These are phyloP conservation scores for Notocelia uddmanniana DNA, from an alignment of 2,888 invertebrate species.

Conservation along the genomic window DNA sequence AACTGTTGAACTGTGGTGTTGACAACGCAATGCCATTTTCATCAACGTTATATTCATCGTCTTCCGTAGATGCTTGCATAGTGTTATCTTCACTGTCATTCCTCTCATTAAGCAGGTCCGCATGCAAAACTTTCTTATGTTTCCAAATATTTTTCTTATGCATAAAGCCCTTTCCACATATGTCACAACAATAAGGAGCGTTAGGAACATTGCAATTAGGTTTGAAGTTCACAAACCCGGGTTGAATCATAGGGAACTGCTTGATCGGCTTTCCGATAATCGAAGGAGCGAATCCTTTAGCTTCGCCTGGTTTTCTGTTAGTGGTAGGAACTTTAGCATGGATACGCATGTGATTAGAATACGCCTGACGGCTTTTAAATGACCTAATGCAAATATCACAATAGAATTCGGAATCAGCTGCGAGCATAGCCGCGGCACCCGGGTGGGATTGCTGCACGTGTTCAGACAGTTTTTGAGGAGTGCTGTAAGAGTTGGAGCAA, in stretches of 20 bases:
- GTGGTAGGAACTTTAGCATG: slow-evolving; percentile 83
- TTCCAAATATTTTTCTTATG: slow-evolving; percentile 85
- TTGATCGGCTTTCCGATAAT: slow-evolving; percentile 78
- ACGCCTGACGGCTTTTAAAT: slow-evolving; percentile 86
- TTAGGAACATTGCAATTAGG: slow-evolving; percentile 77
- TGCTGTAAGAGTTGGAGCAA: slow-evolving; percentile 87
- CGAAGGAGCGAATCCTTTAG: slow-evolving; percentile 74
- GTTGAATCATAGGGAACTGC: slow-evolving; percentile 70
- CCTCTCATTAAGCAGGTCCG: slow-evolving; percentile 76
- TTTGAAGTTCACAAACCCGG: slow-evolving; percentile 71
- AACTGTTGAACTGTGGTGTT: slow-evolving; percentile 83
- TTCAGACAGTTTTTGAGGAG: slow-evolving; percentile 86
- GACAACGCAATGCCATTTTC: slow-evolving; percentile 77
- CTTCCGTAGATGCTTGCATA: slow-evolving; percentile 82
- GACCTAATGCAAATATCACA: slow-evolving; percentile 87
- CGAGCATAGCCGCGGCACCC: slow-evolving; percentile 61
- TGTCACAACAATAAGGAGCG: slow-evolving; percentile 86
- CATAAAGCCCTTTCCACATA: slow-evolving; percentile 87
- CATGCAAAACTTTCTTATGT: slow-evolving; percentile 83
- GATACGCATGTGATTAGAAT: slow-evolving; percentile 84
- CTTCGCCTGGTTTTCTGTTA: slow-evolving; percentile 75
- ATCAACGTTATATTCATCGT: slow-evolving; percentile 78
- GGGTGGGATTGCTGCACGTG: slow-evolving; percentile 84
- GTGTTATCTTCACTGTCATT: slow-evolving; percentile 82
- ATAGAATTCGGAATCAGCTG: slow-evolving; percentile 73